phyloP scores from a whole-genome alignment of 2,888 invertebrate species.

The Hypomecis punctinalis region DNA sequence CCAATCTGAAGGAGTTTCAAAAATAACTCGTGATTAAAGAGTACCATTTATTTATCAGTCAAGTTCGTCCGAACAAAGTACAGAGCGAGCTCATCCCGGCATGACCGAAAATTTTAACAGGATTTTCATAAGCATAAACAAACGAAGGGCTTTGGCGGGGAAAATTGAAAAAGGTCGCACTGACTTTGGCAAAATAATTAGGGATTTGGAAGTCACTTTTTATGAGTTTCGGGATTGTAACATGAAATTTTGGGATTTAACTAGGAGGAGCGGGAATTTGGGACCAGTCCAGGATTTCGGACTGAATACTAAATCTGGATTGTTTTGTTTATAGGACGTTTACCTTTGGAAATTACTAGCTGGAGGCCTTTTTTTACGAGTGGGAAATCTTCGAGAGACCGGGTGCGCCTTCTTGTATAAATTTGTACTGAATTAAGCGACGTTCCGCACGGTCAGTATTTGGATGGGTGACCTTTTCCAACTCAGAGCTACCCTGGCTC shows the following conservation, averaged over 20 bases:
- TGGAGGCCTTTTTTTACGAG: no score
- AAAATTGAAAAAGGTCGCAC: conserved; percentile 55
- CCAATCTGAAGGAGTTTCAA: no score
- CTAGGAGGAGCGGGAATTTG: conserved; percentile 14
- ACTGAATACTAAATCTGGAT: background rate
- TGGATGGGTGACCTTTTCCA: no score
- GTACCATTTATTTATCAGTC: conserved; percentile 6
- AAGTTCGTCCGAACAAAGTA: conserved; percentile 18
- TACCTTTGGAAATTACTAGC: no score
- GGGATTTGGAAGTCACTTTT: conserved; percentile 42
- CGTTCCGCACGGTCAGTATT: no score
- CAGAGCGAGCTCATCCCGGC: conserved; percentile 24
- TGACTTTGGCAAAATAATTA: conserved; percentile 48
- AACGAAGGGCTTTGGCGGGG: conserved; percentile 47
- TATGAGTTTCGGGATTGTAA: conserved; percentile 32
- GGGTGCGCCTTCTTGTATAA: no score
- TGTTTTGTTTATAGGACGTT: background rate
- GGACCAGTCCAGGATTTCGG: background rate
- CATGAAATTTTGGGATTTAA: conserved; percentile 30
- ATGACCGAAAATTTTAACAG: conserved; percentile 43
- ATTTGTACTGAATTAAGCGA: no score
- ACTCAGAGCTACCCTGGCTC: no score
- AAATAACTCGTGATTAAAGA: background rate
- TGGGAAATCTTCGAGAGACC: no score
- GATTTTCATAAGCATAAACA: conserved; percentile 51